Evolutionary conservation across 2,113 vertebrate genomes (phyloP), one percentile per base, ranked within the genome.

Genomic region (Sciurus niger): DNA sequence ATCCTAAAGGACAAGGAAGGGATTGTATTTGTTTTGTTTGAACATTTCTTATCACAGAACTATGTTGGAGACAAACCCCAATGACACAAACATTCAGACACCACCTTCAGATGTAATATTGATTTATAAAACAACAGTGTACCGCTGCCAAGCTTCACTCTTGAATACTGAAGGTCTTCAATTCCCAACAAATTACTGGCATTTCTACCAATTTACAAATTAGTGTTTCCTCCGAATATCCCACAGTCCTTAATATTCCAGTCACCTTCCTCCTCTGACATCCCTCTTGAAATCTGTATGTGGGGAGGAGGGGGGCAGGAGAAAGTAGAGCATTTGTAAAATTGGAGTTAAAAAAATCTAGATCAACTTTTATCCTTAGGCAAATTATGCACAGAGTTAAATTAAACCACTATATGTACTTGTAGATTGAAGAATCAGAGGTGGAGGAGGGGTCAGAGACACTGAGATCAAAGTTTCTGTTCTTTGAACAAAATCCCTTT

Each of bases 281-380:
- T 95, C 92, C 92, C 97, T 97, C 95, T 98, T 95, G 93, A 98
- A 98, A 98, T 97, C 94, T 97, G 96, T 89, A 60, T 93, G 94
- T 89, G 94, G 95, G 83, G 95, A 94, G 88, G 55, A 24, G 92
- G 86, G 72, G 43, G 58, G 76, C 63, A 83, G 86, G 30, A 90
- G 89, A 97, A 98, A 98, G 98, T 96, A 97, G 98, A 98, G 97
- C 98, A 98, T 98, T 98, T 98, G 97, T 98, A 98, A 98, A 98
- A 99, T 98, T 98, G 97, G 97, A 99, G 98, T 98, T 96, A 98
- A 98, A 98, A 77, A 98, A 98, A 98, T 98, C 98, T 98, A 98
- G 98, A 98, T 98, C 98, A 98, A 98, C 98, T 98, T 98, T 98
- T 98, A 98, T 99, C 98, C 98, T 98, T 98, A 98, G 98, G 98